Evolutionary conservation across 2,888 invertebrate genomes (phyloP).

Genomic region (Ichneumoninae sp.): DNA sequence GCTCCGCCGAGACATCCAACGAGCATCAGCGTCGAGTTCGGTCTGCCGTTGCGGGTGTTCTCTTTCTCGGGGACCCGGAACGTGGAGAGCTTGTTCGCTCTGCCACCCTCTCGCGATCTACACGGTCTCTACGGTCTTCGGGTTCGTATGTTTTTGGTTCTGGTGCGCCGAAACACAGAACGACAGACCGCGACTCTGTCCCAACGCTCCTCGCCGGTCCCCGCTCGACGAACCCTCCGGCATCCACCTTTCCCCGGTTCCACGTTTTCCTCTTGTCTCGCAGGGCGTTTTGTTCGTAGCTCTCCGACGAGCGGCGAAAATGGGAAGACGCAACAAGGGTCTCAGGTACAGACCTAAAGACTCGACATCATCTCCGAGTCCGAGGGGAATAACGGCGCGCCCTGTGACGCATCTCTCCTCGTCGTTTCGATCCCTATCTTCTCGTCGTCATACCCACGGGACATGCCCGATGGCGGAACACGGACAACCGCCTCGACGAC

Average conservation of each 20-base stretch:
- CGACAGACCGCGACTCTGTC: background rate
- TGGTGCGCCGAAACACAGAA: background rate
- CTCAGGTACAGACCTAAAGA: conserved; percentile 36
- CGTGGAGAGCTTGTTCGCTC: conserved; percentile 15
- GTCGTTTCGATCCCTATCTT: conserved; percentile 57
- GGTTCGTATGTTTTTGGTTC: background rate
- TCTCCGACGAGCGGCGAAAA: conserved; percentile 37
- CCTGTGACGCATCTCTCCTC: conserved; percentile 39
- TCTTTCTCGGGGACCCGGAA: background rate
- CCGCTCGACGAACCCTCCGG: conserved; percentile 36
- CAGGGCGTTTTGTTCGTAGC: conserved; percentile 44
- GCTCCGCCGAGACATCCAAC: background rate
- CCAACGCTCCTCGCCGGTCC: conserved; percentile 21
- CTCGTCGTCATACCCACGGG: conserved; percentile 56
- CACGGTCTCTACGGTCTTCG: background rate
- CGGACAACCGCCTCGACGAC: conserved; percentile 14
- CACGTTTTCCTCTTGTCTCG: conserved; percentile 43
- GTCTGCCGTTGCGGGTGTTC: background rate
- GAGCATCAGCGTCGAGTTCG: background rate
- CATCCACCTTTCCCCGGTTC: conserved; percentile 23
- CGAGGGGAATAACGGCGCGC: conserved; percentile 37
- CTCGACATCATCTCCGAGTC: conserved; percentile 13
- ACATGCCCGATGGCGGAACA: conserved; percentile 30
- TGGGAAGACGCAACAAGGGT: conserved; percentile 43
- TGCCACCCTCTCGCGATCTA: background rate